Conservation (phyloP, 2,797 vertebrate genomes). For the Amblyraja radiata region DNA sequence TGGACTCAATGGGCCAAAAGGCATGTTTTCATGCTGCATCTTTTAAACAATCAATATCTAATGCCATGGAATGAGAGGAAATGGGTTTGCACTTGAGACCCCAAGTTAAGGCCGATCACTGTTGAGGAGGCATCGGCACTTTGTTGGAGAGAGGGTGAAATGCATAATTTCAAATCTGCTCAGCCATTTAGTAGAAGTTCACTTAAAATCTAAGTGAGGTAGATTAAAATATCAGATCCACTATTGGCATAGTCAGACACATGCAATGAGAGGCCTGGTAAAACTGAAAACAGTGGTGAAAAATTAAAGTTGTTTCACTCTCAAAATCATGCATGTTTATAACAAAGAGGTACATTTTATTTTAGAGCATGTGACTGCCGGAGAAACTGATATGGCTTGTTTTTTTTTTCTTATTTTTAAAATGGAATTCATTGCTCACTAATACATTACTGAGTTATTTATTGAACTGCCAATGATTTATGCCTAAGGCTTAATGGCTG, state of each 20-base stretch:
- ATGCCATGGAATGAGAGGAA: not conserved
- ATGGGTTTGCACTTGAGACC: conserved; percentile 6
- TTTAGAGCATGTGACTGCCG: not conserved
- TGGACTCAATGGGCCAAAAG: no score
- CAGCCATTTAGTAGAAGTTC: not conserved
- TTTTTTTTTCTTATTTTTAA: not conserved
- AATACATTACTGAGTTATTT: conserved; percentile 36
- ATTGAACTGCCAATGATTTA: conserved; percentile 36
- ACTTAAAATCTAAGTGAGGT: not conserved
- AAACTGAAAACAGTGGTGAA: not conserved
- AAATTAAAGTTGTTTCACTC: not conserved
- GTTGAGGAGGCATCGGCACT: not conserved
- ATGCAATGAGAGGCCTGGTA: not conserved
- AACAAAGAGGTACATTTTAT: conserved; percentile 4
- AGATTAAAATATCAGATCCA: not conserved
- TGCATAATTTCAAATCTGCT: not conserved
- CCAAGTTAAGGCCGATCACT: conserved; percentile 5
- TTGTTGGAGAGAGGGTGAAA: not conserved
- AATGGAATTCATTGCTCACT: conserved; percentile 26
- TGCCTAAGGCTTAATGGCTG: conserved; percentile 34
- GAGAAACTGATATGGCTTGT: not conserved
- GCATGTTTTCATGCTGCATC: no score
- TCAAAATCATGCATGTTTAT: not conserved
- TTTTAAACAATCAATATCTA: not conserved
- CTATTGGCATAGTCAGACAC: not conserved